phyloP scores from a whole-genome alignment of 2,113 vertebrate species.

The Taurulus bubalis region DNA sequence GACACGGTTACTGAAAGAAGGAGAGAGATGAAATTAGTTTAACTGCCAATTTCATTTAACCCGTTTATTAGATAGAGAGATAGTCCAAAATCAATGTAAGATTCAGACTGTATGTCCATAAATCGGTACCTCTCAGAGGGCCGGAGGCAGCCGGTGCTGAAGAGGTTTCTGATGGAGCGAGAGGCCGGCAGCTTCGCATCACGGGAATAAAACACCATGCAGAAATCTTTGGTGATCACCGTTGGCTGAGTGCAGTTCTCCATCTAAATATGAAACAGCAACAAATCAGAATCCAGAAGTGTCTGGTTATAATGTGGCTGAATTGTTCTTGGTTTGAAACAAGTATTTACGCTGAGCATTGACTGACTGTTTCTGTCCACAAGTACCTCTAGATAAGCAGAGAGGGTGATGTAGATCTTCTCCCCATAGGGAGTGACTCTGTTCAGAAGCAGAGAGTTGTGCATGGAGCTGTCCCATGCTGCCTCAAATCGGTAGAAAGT shows the following conservation, averaged over 20 bases:
- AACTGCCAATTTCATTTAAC: neutral
- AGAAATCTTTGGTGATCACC: constrained; percentile 98
- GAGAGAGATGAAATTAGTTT: constrained; percentile 13
- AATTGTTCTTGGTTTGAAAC: neutral
- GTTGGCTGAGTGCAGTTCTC: constrained; percentile 97
- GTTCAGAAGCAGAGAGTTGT: constrained; percentile 97
- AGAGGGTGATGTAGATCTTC: constrained; percentile 98
- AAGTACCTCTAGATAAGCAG: constrained; percentile 94
- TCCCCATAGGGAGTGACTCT: constrained; percentile 96
- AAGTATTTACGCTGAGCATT: neutral
- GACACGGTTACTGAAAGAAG: constrained; percentile 90
- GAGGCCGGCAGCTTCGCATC: constrained; percentile 95
- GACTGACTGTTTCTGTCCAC: neutral
- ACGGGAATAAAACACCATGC: constrained; percentile 98
- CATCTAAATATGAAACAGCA: constrained; percentile 84
- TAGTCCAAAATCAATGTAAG: neutral
- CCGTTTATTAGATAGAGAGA: neutral
- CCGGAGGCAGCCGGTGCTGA: constrained; percentile 93
- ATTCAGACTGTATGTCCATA: neutral
- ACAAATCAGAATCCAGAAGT: neutral
- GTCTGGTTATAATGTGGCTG: neutral
- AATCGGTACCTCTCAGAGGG: constrained; percentile 90
- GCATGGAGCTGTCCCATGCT: constrained; percentile 99
- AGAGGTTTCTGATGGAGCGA: constrained; percentile 95
- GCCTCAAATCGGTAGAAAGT: constrained; percentile 96